These are phyloP conservation scores for Ormia ochracea DNA, from an alignment of 2,888 invertebrate species.

Conservation along the genomic window DNA sequence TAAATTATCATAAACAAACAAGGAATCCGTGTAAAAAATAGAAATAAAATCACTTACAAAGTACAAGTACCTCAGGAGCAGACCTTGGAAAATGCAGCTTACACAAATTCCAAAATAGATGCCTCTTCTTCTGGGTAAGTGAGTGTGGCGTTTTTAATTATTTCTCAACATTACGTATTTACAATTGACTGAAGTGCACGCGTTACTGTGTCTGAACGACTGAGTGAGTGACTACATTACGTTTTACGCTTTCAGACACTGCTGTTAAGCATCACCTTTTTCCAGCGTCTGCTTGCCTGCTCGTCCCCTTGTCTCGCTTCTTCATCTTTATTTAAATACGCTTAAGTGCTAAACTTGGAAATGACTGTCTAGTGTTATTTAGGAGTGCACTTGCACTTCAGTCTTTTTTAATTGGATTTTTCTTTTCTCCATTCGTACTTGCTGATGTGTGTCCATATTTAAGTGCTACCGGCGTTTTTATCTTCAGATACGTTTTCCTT, in stretches of 20 bases:
- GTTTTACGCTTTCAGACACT: conserved; percentile 57
- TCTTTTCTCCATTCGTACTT: conserved; percentile 6
- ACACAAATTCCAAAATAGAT: conserved; percentile 25
- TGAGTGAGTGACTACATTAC: conserved; percentile 29
- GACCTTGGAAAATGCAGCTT: conserved; percentile 25
- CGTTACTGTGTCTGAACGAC: not conserved
- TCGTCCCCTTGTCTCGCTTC: not conserved
- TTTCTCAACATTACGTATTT: conserved; percentile 19
- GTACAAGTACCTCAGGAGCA: conserved; percentile 40
- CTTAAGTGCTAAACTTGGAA: conserved; percentile 61
- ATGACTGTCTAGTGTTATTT: conserved; percentile 53
- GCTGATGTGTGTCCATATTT: conserved; percentile 48
- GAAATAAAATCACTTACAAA: conserved; percentile 19
- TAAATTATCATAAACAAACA: conserved; percentile 75
- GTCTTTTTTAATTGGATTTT: not conserved
- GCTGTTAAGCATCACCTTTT: not conserved
- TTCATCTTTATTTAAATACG: conserved; percentile 39
- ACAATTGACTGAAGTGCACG: conserved; percentile 2
- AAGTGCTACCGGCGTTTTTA: conserved; percentile 64
- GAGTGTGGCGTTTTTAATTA: conserved; percentile 23
- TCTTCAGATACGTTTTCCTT: not conserved
- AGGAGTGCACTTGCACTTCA: conserved; percentile 53
- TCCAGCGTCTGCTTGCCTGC: conserved; percentile 14
- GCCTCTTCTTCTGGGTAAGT: not conserved
- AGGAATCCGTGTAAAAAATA: not conserved